Evolutionary conservation across 92 coral and sea anemone genomes (phyloP).

Genomic region (Siderastrea radians): DNA sequence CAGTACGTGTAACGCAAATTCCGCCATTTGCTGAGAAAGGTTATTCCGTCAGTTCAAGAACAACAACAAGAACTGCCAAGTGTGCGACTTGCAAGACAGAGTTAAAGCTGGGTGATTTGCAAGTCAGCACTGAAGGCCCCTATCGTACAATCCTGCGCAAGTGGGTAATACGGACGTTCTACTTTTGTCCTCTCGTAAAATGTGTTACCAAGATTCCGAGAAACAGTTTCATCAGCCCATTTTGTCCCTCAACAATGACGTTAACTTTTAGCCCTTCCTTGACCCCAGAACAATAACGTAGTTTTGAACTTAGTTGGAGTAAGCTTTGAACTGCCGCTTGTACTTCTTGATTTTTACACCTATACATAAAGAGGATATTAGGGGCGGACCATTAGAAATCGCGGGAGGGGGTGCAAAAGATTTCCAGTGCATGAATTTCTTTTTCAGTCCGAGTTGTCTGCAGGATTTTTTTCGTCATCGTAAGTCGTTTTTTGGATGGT

Average conservation of each 20-base stretch:
- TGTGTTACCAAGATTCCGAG: conserved; percentile 10
- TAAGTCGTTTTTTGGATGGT: too few species aligned
- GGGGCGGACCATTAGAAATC: too few species aligned
- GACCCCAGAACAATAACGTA: conserved; percentile 13
- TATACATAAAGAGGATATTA: too few species aligned
- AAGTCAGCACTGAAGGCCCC: conserved; percentile 62
- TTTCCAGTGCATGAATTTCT: too few species aligned
- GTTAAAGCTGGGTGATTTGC: conserved; percentile 38
- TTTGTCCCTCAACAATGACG: conserved; percentile 12
- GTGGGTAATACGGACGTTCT: conserved; percentile 44
- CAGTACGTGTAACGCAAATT: conserved; percentile 21
- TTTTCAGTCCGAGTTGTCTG: too few species aligned
- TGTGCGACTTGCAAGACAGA: conserved; percentile 50
- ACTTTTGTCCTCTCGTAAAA: conserved; percentile 34
- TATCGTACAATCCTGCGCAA: conserved; percentile 31
- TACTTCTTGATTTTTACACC: too few species aligned
- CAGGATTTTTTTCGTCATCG: too few species aligned
- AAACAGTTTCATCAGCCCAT: background rate
- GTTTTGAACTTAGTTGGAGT: too few species aligned
- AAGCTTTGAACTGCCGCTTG: too few species aligned
- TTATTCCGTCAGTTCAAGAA: background rate
- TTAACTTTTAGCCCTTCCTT: conserved; percentile 6
- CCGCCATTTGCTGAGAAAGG: background rate
- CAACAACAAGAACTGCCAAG: conserved; percentile 31
- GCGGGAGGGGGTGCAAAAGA: too few species aligned